Evolutionary conservation across 35 echinoderm and acorn worm genomes (phyloP).

Genomic region (Lytechinus pictus): DNA sequence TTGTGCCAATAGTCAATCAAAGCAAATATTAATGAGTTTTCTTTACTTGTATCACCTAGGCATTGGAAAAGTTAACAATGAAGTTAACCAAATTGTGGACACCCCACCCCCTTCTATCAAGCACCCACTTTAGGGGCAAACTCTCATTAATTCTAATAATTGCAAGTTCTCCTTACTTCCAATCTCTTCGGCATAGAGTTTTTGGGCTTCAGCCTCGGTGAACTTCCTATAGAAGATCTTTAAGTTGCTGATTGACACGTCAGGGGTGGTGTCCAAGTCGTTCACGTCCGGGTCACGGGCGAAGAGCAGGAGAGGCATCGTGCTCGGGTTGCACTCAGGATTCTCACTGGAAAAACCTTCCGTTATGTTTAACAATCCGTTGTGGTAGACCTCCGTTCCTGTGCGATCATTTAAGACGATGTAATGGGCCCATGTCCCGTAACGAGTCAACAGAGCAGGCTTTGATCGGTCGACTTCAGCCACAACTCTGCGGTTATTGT

Average conservation of each 20-base stretch:
- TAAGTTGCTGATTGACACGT: background rate
- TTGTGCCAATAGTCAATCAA: too few species aligned
- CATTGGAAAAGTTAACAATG: too few species aligned
- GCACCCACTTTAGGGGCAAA: background rate
- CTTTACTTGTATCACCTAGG: too few species aligned
- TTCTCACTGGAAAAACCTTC: too few species aligned
- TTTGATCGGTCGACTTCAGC: background rate
- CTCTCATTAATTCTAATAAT: background rate
- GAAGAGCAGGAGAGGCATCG: background rate
- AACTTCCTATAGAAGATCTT: slow-evolving; percentile 25
- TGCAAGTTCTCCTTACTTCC: background rate
- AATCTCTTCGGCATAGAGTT: slow-evolving; percentile 27
- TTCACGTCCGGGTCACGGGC: background rate
- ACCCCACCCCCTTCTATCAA: too few species aligned
- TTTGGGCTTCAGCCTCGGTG: background rate
- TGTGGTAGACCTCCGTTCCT: too few species aligned
- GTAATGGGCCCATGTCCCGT: background rate
- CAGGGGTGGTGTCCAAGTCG: background rate
- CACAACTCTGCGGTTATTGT: background rate
- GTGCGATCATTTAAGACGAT: background rate
- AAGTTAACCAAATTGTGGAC: too few species aligned
- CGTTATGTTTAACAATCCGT: too few species aligned
- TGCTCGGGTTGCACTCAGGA: background rate
- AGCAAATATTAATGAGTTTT: too few species aligned
- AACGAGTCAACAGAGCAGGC: background rate